These are phyloP conservation scores for Odontomyia ornata DNA, from an alignment of 2,888 invertebrate species.

Conservation along the genomic window DNA sequence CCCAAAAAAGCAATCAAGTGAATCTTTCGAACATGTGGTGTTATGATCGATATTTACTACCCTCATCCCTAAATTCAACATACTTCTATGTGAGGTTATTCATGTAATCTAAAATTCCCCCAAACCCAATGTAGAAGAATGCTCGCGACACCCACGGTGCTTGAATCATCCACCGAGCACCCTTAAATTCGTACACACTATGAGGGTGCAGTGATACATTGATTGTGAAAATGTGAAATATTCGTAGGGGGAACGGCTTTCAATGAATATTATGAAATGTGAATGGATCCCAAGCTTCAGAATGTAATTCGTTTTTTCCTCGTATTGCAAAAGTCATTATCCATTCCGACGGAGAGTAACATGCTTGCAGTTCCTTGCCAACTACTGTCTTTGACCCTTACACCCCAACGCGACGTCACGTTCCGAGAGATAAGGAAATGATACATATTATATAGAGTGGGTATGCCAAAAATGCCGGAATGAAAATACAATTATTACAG, in stretches of 20 bases:
- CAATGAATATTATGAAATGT: background rate
- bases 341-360: no score
- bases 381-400: no score
- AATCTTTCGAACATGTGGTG: conserved; percentile 49
- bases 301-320: no score
- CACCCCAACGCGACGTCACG: no score
- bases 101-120: conserved; percentile 51
- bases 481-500: no score
- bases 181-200: background rate
- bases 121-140: conserved; percentile 39
- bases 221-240: no score
- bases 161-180: background rate
- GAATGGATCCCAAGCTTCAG: background rate
- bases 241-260: no score
- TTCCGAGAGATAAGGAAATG: no score
- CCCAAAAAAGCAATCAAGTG: conserved; percentile 48
- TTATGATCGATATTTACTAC: conserved; percentile 48
- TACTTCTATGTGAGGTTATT: conserved; percentile 45
- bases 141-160: background rate
- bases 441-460: no score
- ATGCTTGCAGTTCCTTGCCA: no score
- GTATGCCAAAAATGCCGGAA: no score
- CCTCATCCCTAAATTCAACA: conserved; percentile 6
- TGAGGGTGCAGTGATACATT: background rate
- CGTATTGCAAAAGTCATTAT: no score